Conservation (phyloP, 1,140 invertebrate genomes). For the Trichogramma pretiosum region DNA sequence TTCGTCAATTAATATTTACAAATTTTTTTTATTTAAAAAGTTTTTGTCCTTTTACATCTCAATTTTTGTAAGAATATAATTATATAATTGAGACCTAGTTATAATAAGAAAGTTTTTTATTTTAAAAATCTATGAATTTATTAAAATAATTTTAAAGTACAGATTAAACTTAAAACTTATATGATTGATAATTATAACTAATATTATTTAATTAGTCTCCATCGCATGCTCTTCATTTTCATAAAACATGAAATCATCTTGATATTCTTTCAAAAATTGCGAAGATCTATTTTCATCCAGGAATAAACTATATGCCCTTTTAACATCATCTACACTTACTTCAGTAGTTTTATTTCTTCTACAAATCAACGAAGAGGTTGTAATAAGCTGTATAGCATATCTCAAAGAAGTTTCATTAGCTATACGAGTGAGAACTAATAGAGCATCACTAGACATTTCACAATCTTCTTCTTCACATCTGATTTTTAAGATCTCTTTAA, state of each 20-base stretch:
- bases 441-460: constrained; percentile 84
- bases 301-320: constrained; percentile 89
- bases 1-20: neutral
- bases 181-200: no score
- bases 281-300: constrained; percentile 87
- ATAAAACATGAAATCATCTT: constrained; percentile 91
- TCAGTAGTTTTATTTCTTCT: constrained; percentile 73
- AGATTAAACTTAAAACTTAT: no score
- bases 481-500: constrained; percentile 87
- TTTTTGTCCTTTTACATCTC: no score
- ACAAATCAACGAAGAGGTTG: constrained; percentile 84
- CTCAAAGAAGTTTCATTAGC: constrained; percentile 86
- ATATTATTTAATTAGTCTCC: no score
- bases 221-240: constrained; percentile 41
- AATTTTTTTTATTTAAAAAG: neutral
- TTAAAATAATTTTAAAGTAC: no score
- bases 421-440: constrained; percentile 85
- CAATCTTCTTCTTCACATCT: constrained; percentile 96
- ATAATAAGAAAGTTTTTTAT: constrained; percentile 1
- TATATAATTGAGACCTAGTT: no score
- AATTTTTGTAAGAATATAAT: no score
- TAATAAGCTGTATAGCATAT: constrained; percentile 98
- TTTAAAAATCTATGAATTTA: constrained; percentile 9
- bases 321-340: constrained; percentile 78
- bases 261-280: constrained; percentile 91